Base-by-base conservation (phyloP, 2,797 vertebrate genomes). In the Galago senegalensis region DNA sequence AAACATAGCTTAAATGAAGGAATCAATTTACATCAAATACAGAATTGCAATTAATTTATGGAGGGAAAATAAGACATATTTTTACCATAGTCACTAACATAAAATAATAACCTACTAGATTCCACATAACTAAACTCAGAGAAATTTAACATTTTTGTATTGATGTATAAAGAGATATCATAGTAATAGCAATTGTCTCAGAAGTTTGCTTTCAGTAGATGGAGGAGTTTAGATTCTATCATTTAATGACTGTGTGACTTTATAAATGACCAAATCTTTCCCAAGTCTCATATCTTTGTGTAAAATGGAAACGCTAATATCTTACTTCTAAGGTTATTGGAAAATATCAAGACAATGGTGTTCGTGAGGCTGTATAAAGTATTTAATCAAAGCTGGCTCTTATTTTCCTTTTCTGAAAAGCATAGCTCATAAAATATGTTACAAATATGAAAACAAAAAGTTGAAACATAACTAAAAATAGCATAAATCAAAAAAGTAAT, bases 381-480 rank as follows among this genome's bases (percentile, higher is more conserved):
- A 84, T 27, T 91, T 76, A 83, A 91, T 87, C 7, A 94, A 40
- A 70, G 49, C 25, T 63, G 69, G 1, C 49, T 72, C 31, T 70
- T 79, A 34, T 56, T 34, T 93, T 87, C 20, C 18, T 20, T 56
- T 67, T 82, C 49, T 67, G 5, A 73, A 60, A 86, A 96, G 17
- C 43, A 2, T 37, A 69, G 1, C 1, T 61, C 25, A 60, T 79
- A 82, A 87, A 65, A 77, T 49, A 1, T 49, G 76, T 89, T 87
- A 61, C 1, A 18, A 93, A 58, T 79, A 60, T 29, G 31, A 76
- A 94, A 60, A 49, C 34, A 95, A 60, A 85, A 88, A 69, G 29
- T 82, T 67, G 80, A 94, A 95, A 72, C n/a, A 91, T 83, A 95
- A 53, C 10, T 92, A 58, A 46, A 95, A 92, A 88, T 37, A 49